Evolutionary conservation across 37 sponge, comb jelly and placozoan genomes (phyloP).

Genomic region (Theonella swinhoei): DNA sequence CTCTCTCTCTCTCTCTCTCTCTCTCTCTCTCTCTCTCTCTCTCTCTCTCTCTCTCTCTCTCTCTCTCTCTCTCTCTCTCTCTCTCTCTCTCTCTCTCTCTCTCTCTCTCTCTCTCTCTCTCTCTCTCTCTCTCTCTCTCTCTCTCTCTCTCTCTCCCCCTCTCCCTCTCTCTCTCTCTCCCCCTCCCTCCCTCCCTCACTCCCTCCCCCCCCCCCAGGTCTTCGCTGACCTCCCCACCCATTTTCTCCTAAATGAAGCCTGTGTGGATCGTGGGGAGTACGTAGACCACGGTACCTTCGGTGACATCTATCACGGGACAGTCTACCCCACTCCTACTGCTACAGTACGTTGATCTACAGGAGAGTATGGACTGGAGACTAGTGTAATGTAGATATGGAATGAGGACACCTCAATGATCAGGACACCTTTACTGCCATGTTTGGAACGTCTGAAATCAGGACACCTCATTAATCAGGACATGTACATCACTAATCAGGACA

Average conservation of each 20-base stretch:
- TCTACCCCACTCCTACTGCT: slow-evolving; percentile 58
- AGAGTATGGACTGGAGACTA: no score
- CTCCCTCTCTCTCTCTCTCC: neutral
- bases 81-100: neutral
- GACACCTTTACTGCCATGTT: no score
- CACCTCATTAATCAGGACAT: no score
- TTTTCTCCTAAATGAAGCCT: slow-evolving; percentile 42
- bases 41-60: no score
- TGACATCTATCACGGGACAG: slow-evolving; percentile 82
- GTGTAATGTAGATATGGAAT: neutral
- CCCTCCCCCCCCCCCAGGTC: no score
- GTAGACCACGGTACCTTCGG: slow-evolving; percentile 80
- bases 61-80: no score
- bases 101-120: neutral
- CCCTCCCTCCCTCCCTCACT: slow-evolving; percentile 3
- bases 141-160: slow-evolving; percentile 10
- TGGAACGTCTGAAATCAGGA: no score
- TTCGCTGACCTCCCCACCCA: slow-evolving; percentile 79
- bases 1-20: no score
- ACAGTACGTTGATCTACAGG: slow-evolving; percentile 30
- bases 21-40: no score
- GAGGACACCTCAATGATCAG: no score
- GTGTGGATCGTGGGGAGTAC: slow-evolving; percentile 69
- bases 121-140: slow-evolving; percentile 1
- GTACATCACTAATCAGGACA: no score